Conservation (phyloP, 1,140 invertebrate genomes). For the Zaprionus lachaisei region DNA sequence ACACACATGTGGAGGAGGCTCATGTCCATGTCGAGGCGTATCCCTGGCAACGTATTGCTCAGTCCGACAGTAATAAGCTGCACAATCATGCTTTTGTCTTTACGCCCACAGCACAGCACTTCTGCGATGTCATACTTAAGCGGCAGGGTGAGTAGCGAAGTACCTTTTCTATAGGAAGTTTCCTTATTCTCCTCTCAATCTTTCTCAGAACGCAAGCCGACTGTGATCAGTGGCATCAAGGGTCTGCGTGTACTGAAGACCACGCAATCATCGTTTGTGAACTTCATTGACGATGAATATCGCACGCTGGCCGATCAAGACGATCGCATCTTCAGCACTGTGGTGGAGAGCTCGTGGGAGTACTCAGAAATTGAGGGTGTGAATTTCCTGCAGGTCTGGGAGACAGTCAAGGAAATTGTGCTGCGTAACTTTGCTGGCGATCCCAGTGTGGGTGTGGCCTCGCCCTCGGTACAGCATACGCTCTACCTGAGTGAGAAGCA, state of each 20-base stretch:
- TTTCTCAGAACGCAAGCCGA: constrained; percentile 82
- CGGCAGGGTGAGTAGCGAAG: constrained; percentile 86
- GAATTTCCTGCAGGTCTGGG: constrained; percentile 88
- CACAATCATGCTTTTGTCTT: constrained; percentile 92
- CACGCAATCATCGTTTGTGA: constrained; percentile 91
- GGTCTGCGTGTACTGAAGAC: constrained; percentile 90
- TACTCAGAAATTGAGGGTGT: constrained; percentile 87
- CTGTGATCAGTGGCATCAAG: constrained; percentile 88
- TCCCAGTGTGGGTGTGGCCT: constrained; percentile 88
- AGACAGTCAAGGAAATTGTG: constrained; percentile 88
- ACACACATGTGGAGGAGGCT: constrained; percentile 89
- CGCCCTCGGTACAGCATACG: constrained; percentile 91
- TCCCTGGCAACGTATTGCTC: constrained; percentile 89
- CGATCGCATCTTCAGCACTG: constrained; percentile 90
- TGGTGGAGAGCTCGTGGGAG: constrained; percentile 89
- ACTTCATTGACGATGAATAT: constrained; percentile 91
- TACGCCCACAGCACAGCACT: constrained; percentile 87
- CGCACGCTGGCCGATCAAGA: constrained; percentile 89
- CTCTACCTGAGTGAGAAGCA: constrained; percentile 89
- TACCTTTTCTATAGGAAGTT: not conserved
- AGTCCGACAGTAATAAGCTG: constrained; percentile 81
- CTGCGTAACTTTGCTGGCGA: constrained; percentile 90
- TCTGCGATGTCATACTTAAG: constrained; percentile 87
- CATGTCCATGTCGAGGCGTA: constrained; percentile 89
- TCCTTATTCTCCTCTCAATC: too few relatives aligned